phyloP scores from a whole-genome alignment of 1,140 invertebrate genomes.

The Pantala flavescens region DNA sequence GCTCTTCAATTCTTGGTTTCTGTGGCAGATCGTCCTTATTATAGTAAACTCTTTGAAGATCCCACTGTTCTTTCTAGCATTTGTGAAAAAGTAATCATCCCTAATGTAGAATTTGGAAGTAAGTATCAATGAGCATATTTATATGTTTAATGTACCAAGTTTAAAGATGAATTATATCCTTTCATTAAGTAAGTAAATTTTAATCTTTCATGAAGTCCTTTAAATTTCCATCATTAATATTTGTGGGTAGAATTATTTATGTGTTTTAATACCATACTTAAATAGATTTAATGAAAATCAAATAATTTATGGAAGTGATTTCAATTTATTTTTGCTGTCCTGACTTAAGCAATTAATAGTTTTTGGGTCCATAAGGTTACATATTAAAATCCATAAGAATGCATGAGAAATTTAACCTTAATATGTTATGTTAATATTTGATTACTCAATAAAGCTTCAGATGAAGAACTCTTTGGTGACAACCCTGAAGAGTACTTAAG shows the following conservation, averaged over 20 bases:
- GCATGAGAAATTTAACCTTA: too few species aligned
- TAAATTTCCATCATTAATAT: conserved; percentile 8
- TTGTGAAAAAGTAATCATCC: conserved; percentile 95
- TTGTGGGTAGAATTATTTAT: too few species aligned
- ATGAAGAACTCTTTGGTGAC: conserved; percentile 94
- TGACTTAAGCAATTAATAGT: too few species aligned
- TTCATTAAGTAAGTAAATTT: background rate
- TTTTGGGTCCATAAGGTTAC: too few species aligned
- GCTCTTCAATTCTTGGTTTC: conserved; percentile 89
- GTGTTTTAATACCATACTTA: too few species aligned
- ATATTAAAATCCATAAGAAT: too few species aligned
- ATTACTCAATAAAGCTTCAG: conserved; percentile 52
- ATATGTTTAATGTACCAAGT: background rate
- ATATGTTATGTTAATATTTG: too few species aligned
- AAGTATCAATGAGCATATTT: conserved; percentile 23
- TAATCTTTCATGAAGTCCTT: background rate
- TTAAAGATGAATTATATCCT: background rate
- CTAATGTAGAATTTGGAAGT: conserved; percentile 94
- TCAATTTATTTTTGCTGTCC: too few species aligned
- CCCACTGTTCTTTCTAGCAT: conserved; percentile 76
- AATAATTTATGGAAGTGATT: too few species aligned
- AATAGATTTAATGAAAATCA: too few species aligned
- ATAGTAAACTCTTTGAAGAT: conserved; percentile 83
- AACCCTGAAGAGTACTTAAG: conserved; percentile 97
- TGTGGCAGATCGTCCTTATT: conserved; percentile 81